Evolutionary conservation across 2,888 invertebrate species (phyloP), one percentile per base, ranked within the genome.

Genomic region (Opisthograptis luteolata): DNA sequence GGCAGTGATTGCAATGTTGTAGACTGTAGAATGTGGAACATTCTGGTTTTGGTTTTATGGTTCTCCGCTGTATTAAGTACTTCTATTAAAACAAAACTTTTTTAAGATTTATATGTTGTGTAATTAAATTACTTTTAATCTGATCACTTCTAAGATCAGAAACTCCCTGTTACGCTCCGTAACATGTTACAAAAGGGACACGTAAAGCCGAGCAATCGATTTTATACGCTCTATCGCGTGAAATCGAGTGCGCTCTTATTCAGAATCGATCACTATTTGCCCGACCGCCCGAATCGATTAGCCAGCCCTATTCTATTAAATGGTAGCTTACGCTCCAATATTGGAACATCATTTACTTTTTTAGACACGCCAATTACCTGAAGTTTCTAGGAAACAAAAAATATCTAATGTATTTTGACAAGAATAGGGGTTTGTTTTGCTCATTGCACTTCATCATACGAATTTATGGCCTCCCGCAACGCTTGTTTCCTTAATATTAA

Each of bases 401-500:
- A 74, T 70, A 61, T 70, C 68, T 67, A 67, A 64, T 60, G 57
- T 82, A 83, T 86, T 85, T 82, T 85, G 83, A 85, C 82, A 81
- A 65, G 65, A 66, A 34, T 72, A 56, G 48, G 49, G 49, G 73
- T 73, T 73, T 74, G 78, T 69, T 67, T 72, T 69, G 43, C 63
- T 72, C 62, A 68, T 63, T 61, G 70, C 72, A 76, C 70, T 79
- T 66, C 60, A 79, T 83, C 81, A 79, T 73, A 56, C 54, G 53
- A 85, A 88, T 88, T 89, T 89, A 90, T 84, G 74, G 67, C 70
- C 71, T 70, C 79, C 76, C 71, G n/a, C n/a, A 76, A 72, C 70
- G 75, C 64, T 66, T 69, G 81, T 82, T 84, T 86, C 84, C 84
- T 81, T 66, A 68, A 78, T 87, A 88, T 88, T 87, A 89, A 88